Conservation (phyloP, 2,113 vertebrate genomes). For the Motacilla alba region DNA sequence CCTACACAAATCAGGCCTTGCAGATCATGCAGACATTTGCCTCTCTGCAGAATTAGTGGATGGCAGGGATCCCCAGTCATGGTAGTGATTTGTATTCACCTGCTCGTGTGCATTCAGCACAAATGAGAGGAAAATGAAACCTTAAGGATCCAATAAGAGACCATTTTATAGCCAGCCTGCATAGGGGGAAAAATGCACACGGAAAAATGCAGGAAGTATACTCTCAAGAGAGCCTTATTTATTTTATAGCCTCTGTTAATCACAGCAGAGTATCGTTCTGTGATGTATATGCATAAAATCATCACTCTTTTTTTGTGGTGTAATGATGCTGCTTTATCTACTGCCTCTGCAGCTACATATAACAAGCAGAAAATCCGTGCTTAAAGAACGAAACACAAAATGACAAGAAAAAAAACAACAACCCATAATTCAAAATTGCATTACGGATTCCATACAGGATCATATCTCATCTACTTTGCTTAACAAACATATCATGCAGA, state of each 20-base stretch:
- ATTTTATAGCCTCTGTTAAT: background rate
- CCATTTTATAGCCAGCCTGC: background rate
- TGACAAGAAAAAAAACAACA: background rate
- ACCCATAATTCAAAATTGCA: background rate
- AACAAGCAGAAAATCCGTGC: background rate
- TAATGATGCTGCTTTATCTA: background rate
- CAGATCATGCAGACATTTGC: background rate
- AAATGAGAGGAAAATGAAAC: background rate
- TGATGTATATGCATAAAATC: background rate
- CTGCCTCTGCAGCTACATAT: background rate
- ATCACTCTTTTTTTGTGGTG: background rate
- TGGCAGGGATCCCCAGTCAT: background rate
- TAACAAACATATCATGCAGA: background rate
- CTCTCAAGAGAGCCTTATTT: background rate
- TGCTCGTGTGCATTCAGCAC: background rate
- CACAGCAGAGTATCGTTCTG: background rate
- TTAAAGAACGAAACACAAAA: background rate
- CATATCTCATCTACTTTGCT: conserved; percentile 8
- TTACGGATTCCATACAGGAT: background rate
- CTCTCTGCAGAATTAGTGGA: background rate
- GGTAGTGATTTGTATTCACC: background rate
- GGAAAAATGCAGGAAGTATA: background rate
- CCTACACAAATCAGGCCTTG: background rate
- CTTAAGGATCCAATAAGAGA: background rate
- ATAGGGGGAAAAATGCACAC: background rate